phyloP scores from a whole-genome alignment of 2,113 vertebrate species.

The Laterallus jamaicensis region DNA sequence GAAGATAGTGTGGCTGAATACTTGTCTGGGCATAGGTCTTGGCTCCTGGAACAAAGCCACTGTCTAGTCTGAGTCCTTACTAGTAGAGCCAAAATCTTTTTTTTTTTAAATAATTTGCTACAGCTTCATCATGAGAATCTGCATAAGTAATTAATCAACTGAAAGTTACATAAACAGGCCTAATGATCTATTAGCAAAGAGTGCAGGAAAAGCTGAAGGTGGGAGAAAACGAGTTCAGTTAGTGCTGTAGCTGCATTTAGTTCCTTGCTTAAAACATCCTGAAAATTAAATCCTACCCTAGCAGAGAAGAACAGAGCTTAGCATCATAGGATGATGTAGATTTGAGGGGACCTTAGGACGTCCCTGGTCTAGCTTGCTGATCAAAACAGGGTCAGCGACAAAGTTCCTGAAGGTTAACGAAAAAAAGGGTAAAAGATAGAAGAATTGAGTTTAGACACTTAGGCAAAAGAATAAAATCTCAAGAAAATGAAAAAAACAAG shows the following conservation, averaged over 20 bases:
- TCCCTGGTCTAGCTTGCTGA: not conserved
- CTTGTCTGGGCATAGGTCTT: not conserved
- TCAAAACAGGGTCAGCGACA: not conserved
- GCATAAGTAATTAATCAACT: not conserved
- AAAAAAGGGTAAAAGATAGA: not conserved
- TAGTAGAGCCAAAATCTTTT: not conserved
- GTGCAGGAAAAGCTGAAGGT: not conserved
- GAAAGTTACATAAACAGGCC: not conserved
- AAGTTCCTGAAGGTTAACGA: not conserved
- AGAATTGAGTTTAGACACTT: not conserved
- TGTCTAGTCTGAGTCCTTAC: not conserved
- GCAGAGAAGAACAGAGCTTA: not conserved
- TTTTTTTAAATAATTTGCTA: not conserved
- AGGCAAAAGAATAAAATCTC: not conserved
- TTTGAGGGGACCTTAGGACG: too few species aligned
- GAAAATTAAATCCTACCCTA: not conserved
- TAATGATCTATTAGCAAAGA: not conserved
- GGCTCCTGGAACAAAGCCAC: not conserved
- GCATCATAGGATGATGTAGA: not conserved
- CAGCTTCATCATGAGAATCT: not conserved
- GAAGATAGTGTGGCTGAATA: not conserved
- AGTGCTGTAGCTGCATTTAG: not conserved
- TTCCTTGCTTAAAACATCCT: not conserved
- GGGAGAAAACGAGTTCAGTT: not conserved
- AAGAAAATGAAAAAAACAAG: not conserved